Base-by-base conservation (phyloP, 2,797 vertebrate genomes). In the Ciconia nigra region DNA sequence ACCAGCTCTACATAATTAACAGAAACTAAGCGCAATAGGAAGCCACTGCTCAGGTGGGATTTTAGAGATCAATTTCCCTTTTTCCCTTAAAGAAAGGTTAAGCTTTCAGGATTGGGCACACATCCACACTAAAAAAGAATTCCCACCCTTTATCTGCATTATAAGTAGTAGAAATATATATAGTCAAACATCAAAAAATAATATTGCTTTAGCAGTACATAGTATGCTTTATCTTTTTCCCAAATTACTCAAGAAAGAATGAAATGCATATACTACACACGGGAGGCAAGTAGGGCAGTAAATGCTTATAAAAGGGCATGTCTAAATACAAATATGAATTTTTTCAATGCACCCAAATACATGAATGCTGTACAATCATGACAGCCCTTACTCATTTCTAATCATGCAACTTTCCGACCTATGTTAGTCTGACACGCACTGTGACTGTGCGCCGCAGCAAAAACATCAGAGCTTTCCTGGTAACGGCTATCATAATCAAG, bases 1-100 rank as follows among this genome's bases (percentile, higher is more conserved):
- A 79, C 29, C 35, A 80, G 52, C 29, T 94, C 44, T 54, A 29
- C 54, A 11, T 41, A 69, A 93, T 76, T 89, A 93, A 86, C 28
- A 78, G 81, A 84, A 84, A 81, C 21, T 54, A 59, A 87, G n/a
- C 46, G 44, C 46, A 82, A 62, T 1, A 47, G 46, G 65, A 97
- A 89, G 62, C 5, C 51, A 46, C 52, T 72, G 67, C 54, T 72
- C 76, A 80, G 77, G 67, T 87, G 72, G 35, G 42, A 76, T 67
- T 87, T 95, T 26, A 74, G n/a, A 72, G 46, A 88, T 35, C 31
- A 62, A 81, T 78, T 65, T 59, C 57, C 39, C 7, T 57, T 92
- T 42, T 35, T 66, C 39, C 55, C 31, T 71, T 59, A 31, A 59
- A 72, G 17, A 87, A 91, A 61, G 18, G 20, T 55, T 49, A 70